These are phyloP conservation scores for Mustela lutreola DNA, from an alignment of 2,113 vertebrate genomes.

Conservation along the genomic window DNA sequence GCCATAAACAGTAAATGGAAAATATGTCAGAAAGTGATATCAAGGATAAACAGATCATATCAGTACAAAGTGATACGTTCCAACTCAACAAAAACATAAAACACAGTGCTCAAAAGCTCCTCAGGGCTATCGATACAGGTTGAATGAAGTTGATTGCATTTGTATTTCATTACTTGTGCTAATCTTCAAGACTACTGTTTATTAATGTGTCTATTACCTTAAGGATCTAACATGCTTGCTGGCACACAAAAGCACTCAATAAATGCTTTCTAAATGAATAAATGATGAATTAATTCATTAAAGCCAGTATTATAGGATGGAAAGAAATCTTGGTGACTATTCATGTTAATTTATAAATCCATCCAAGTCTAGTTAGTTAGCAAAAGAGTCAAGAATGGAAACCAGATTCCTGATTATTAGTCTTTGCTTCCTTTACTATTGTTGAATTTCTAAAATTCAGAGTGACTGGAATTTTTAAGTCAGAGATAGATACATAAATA, in stretches of 20 bases:
- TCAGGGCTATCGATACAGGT: background rate
- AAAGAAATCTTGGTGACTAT: background rate
- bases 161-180: background rate
- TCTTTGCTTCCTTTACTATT: background rate
- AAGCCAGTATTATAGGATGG: background rate
- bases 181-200: background rate
- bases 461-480: background rate
- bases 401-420: background rate
- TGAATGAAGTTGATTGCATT: background rate
- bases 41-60: background rate
- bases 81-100: background rate
- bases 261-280: conserved; percentile 41
- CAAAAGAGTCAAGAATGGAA: background rate
- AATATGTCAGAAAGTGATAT: conserved; percentile 21
- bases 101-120: background rate
- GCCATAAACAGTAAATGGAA: conserved; percentile 17
- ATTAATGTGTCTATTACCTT: background rate
- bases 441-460: conserved; percentile 53
- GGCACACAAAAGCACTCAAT: background rate
- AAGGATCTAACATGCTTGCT: background rate
- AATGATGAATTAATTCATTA: background rate
- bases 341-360: background rate
- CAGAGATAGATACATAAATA: background rate
- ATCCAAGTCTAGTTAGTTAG: background rate
- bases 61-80: background rate